Evolutionary conservation across 1,140 invertebrate genomes (phyloP).

Genomic region (Halictus rubicundus): DNA sequence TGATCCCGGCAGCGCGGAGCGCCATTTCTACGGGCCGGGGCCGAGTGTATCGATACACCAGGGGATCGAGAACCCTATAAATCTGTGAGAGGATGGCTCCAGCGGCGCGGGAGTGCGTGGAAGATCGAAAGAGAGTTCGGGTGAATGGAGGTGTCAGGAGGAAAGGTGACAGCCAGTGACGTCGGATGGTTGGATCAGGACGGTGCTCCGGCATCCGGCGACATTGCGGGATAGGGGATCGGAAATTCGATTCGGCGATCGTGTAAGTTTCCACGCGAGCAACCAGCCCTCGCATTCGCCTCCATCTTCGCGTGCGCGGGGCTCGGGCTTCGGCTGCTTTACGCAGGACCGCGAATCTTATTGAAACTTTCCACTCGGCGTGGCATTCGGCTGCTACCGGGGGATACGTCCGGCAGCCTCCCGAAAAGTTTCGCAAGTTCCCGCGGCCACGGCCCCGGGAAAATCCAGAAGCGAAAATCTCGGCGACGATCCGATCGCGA

Average conservation of each 20-base stretch:
- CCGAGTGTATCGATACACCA: constrained; percentile 17
- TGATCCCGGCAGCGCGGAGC: neutral
- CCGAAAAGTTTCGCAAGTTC: neutral
- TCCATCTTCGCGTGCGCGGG: constrained; percentile 1
- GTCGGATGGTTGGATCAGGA: constrained; percentile 13
- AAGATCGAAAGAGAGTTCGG: neutral
- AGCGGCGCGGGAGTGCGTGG: too few relatives aligned
- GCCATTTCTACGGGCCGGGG: neutral
- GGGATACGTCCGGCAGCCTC: neutral
- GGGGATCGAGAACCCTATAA: constrained; percentile 24
- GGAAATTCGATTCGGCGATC: constrained; percentile 61
- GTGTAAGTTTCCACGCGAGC: constrained; percentile 52
- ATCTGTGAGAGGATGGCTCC: constrained; percentile 33
- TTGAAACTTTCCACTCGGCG: constrained; percentile 57
- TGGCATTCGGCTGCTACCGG: neutral
- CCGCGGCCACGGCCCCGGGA: neutral
- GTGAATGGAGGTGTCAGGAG: constrained; percentile 23
- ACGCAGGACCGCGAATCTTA: constrained; percentile 51
- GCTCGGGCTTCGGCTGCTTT: constrained; percentile 32
- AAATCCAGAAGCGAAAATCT: neutral
- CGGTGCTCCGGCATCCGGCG: constrained; percentile 8
- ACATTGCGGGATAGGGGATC: constrained; percentile 30
- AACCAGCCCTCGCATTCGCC: constrained; percentile 1
- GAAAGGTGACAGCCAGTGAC: constrained; percentile 42
- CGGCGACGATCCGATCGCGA: constrained; percentile 11